A percentile compares a stretch with the other conserved stretches of the same genome.
These are phyloP conservation scores for Neotoma lepida DNA, from an alignment of 2,113 vertebrate species.

Conservation along the genomic window DNA sequence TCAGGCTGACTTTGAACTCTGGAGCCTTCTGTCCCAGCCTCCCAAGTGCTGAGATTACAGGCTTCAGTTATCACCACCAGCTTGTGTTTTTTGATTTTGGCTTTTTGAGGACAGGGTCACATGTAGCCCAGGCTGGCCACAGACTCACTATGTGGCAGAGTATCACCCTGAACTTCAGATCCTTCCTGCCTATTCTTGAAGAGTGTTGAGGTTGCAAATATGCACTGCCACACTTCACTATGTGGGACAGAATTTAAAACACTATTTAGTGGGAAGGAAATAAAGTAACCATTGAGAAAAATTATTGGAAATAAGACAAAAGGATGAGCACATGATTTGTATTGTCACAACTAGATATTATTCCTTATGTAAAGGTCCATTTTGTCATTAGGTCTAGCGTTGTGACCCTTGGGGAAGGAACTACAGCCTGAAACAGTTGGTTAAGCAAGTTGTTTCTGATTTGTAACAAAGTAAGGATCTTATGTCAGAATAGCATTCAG, in stretches of 20 bases:
- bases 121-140: background rate
- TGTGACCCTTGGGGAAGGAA: background rate
- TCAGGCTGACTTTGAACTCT: background rate
- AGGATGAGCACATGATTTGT: background rate
- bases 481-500: background rate
- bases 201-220: background rate
- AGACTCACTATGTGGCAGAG: background rate
- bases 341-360: background rate
- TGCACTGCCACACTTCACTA: background rate
- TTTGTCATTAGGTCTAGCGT: background rate
- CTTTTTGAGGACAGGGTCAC: background rate
- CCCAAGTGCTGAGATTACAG: background rate
- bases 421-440: background rate
- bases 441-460: background rate
- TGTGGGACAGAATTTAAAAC: background rate
- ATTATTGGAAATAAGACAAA: background rate
- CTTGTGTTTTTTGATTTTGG: background rate
- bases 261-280: background rate
- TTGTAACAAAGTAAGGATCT: background rate
- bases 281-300: background rate
- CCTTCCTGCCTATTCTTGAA: background rate
- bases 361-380: background rate
- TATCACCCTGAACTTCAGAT: background rate
- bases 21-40: background rate
- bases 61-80: background rate